These are phyloP conservation scores for Drosophila kuntzei DNA, from an alignment of 2,888 invertebrate species.

Conservation along the genomic window DNA sequence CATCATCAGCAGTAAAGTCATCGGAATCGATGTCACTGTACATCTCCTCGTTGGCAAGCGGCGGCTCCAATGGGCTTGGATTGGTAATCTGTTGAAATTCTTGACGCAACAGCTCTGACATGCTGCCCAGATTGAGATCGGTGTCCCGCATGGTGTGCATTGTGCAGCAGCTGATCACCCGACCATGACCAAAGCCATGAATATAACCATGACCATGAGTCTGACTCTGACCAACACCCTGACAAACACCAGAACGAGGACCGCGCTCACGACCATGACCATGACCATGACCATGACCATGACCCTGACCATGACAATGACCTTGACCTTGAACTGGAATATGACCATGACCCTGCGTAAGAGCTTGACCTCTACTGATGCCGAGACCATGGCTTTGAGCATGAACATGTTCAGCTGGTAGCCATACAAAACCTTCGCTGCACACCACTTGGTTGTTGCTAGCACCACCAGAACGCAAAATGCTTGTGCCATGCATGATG, in stretches of 20 bases:
- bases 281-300: not conserved
- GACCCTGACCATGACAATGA: not conserved
- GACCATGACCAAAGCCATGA: not conserved
- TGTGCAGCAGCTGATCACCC: not conserved
- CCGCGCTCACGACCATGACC: not conserved
- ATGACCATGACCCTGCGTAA: not conserved
- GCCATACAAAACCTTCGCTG: conserved; percentile 8
- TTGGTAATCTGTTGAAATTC: not conserved
- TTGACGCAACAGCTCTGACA: conserved; percentile 6
- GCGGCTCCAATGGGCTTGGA: not conserved
- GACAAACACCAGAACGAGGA: too few relatives aligned
- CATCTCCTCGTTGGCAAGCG: conserved; percentile 31
- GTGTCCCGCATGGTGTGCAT: conserved; percentile 31
- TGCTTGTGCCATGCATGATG: conserved; percentile 21
- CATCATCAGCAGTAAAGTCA: conserved; percentile 15
- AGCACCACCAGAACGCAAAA: conserved; percentile 18
- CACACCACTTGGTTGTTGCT: not conserved
- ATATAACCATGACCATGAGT: not conserved
- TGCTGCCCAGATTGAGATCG: conserved; percentile 20
- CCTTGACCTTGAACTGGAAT: not conserved
- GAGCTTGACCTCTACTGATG: not conserved
- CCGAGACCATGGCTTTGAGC: not conserved
- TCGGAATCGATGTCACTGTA: conserved; percentile 37
- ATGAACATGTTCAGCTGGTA: not conserved
- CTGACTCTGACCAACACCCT: too few relatives aligned